Evolutionary conservation across 2,797 vertebrate genomes (phyloP), one percentile per base, ranked within the genome.

Genomic region (Tokudaia tokunoshimensis): DNA sequence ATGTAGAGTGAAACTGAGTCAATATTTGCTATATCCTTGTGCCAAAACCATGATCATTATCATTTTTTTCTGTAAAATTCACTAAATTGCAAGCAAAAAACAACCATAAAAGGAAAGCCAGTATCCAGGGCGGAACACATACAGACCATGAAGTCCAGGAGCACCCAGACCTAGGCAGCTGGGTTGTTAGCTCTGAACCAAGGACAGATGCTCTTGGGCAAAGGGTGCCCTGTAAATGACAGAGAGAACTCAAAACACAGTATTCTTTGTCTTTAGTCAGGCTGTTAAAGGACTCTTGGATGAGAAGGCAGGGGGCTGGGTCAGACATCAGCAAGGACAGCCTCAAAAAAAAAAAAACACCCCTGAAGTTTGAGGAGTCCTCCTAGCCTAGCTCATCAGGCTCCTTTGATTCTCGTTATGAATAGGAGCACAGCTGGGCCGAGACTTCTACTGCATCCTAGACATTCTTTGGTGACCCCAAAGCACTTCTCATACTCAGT

Each of bases 1-100:
- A 15, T 1, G 11, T 34, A 59, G 80, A 78, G 6, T 12, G 8
- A 95, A 67, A 19, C 70, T 24, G 6, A n/a, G 4, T 41, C 12
- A 34, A 61, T 63, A 78, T 74, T 57, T 63, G 6, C 20, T 8
- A 0, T 29, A 78, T 55, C 37, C 63, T 80, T 50, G 7, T 80
- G 90, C 57, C 50, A 79, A 93, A 29, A 4, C 17, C 14, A 75
- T 1, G 13, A 61, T 47, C 2, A 13, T 86, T 89, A 67, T 24
- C 14, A 59, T n/a, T 70, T 94, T 94, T 41, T 93, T 41, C 82
- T 92, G 55, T 83, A 81, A 93, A 96, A 67, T 6, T n/a, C 34
- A 70, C 52, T 52, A 34, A 34, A 29, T 61, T 50, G 52, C 47
- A 88, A 93, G 85, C 83, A 20, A 79, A 86, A 86, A 92, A 94